Base-by-base conservation (phyloP, 2,888 invertebrate species). In the Isoperla grammatica region DNA sequence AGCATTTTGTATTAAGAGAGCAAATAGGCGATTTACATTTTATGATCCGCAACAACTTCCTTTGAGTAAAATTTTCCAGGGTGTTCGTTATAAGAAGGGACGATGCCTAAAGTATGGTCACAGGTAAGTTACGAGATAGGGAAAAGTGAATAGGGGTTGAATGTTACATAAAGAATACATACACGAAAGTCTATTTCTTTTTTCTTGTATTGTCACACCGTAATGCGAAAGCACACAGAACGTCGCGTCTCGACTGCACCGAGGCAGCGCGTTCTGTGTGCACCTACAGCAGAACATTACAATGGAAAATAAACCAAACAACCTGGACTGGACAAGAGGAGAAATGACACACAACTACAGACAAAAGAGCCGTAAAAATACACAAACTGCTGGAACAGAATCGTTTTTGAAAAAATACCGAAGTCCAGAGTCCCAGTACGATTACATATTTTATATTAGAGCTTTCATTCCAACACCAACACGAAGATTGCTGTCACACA, bases 311-410 rank as follows among this genome's bases (percentile, higher is more conserved):
- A 56, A 62, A 63, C 59, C 61, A 63, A 63, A 60, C 60, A 60
- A 56, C 57, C 57, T 50, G 57, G 57, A 57, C 60, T 22, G 37
- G 53, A 39, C 53, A 39, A 37, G 20, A 56, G 56, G 53, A 61
- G 60, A 64, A 56, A 63, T 54, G 56, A 65, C 65, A 63, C 61
- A 65, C 61, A 61, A 60, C 60, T 62, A 63, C 61, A 61, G 62
- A 62, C 62, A 64, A 62, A 62, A 64, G 61, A 59, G 56, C 57
- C 60, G 63, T 64, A 63, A 63, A 64, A 64, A 64, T 64, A 63
- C 65, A 65, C 60, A 56, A 60, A 57, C 55, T 49, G 61, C 61
- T 57, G 58, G 55, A 61, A 63, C 56, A 53, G 61, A 63, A 64
- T 53, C 60, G 53, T 61, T 62, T n/a, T 56, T 61, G 64, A 62